Percentiles rank a stretch among this genome's conserved stretches.
Evolutionary conservation across 2,888 invertebrate genomes (phyloP).

Genomic region (Plusia festucae): DNA sequence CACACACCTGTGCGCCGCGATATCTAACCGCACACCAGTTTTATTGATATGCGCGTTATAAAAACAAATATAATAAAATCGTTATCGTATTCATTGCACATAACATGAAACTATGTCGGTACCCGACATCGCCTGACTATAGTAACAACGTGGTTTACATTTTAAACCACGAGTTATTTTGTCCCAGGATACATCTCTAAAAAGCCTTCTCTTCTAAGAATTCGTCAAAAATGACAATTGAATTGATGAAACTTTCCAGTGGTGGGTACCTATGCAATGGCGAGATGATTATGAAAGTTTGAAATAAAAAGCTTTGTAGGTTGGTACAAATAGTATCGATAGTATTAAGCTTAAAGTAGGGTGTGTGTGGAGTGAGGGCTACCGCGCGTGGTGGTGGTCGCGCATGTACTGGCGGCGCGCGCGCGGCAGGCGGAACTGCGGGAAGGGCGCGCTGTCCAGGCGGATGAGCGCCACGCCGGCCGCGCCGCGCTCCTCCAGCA

Average conservation of each 20-base stretch:
- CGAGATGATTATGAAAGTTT: not conserved
- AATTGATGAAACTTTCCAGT: too few species aligned
- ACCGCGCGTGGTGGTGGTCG: slow-evolving; percentile 19
- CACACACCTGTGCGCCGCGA: not conserved
- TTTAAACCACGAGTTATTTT: too few species aligned
- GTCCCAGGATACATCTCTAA: too few species aligned
- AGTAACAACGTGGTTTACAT: not conserved
- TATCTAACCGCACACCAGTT: not conserved
- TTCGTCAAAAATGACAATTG: too few species aligned
- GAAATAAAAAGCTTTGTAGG: not conserved
- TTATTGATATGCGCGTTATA: not conserved
- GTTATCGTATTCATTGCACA: not conserved
- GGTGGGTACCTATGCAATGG: too few species aligned
- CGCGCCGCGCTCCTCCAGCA: slow-evolving; percentile 67
- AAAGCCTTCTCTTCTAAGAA: too few species aligned
- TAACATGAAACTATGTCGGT: not conserved
- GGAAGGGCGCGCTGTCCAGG: slow-evolving; percentile 69
- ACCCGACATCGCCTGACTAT: not conserved
- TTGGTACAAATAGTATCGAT: not conserved
- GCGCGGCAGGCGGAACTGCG: slow-evolving; percentile 70
- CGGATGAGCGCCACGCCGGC: slow-evolving; percentile 67
- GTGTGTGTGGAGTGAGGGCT: slow-evolving; percentile 9
- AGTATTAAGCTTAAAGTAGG: slow-evolving; percentile 1
- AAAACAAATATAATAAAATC: not conserved
- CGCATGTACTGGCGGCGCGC: slow-evolving; percentile 74